Base-by-base conservation (phyloP, 2,888 invertebrate species). In the Tipula unca region DNA sequence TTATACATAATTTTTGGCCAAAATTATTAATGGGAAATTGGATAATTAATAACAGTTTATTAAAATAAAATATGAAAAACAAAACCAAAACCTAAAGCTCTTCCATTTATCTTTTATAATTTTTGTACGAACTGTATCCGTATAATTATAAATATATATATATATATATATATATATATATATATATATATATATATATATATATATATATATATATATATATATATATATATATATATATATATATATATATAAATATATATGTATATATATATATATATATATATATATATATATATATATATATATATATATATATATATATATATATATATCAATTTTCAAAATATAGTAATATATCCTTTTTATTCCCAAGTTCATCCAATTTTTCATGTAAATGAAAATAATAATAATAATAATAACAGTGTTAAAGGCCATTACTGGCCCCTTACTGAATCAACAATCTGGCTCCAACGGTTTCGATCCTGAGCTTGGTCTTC, bases 191-290 rank as follows among this genome's bases (percentile, higher is more conserved):
- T 54, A 54, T 54, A 54, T 54, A 54, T 54, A 54, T 54, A 5
- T 54, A 54, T 54, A 54, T 54, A 54, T 54, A 54, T 54, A 54
- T 54, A 54, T 54, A 54, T 54, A 54, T 54, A 39, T n/a, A 39
- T 39, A 39, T 39, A 14, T 17, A 69, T 69, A 69, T 69, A 69
- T 69, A 69, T 69, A 69, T 25, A 17, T 69, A 69, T 69, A 69
- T 69, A 69, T 69, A 69, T 69, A 69, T 69, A 69, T 69, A 69
- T 69, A 69, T 69, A 69, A 6, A 69, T 69, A 69, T 69, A 69
- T 69, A 69, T 69, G n/a, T 69, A 69, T 69, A 69, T 69, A 69
- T 69, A 69, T 69, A 69, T 69, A 69, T 69, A 69, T 69, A 69
- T 69, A 69, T 69, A 69, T 69, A 69, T 69, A 69, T 69, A 69